Evolutionary conservation across 2,797 vertebrate species (phyloP), one percentile per base, ranked within the genome.

Genomic region (Gymnoscopelus microlampas): DNA sequence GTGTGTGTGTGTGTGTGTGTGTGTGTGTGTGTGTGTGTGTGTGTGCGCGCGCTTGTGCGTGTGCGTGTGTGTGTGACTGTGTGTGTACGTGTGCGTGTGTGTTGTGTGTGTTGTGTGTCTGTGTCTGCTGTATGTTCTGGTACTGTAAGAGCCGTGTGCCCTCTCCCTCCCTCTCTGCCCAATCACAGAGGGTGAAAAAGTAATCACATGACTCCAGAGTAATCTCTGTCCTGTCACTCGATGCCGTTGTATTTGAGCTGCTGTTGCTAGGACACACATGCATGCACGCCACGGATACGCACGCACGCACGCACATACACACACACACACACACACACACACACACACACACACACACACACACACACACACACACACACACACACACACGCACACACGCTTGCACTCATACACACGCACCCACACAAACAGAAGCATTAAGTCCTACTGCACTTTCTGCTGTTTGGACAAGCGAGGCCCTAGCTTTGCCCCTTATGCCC

Each of bases 171-270:
- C 62, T 73, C 77, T 70, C 62, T 62, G 70, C 67, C 85, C 85
- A 88, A 89, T 91, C 85, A 82, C 60, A 73, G 44, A 76, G 78
- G 67, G 72, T 75, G 67, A 84, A 77, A 77, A 76, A 73, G 70
- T 84, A 66, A 88, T 89, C 88, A 89, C 85, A 82, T 78, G 85
- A 89, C 82, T 84, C 73, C 64, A 8, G 76, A 77, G 80, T 44
- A 79, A 82, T 78, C 73, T 79, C 63, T 74, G 78, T 70, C 64
- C 49, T 89, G 91, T 88, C 77, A 93, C 83, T 80, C 56, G 80
- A 92, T 85, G 86, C 85, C 29, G 14, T 65, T 78, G 78, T 88
- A 62, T 89, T 86, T 86, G 68, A 81, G 77, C 66, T 71, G 78
- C 74, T 56, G 71, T 77, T 81, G 78, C 83, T 78, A 63, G 73